A percentile compares a stretch with the other conserved stretches of the same genome.
These are phyloP conservation scores for Drosophila sp. DNA, from an alignment of 1,140 invertebrate genomes.

Conservation along the genomic window DNA sequence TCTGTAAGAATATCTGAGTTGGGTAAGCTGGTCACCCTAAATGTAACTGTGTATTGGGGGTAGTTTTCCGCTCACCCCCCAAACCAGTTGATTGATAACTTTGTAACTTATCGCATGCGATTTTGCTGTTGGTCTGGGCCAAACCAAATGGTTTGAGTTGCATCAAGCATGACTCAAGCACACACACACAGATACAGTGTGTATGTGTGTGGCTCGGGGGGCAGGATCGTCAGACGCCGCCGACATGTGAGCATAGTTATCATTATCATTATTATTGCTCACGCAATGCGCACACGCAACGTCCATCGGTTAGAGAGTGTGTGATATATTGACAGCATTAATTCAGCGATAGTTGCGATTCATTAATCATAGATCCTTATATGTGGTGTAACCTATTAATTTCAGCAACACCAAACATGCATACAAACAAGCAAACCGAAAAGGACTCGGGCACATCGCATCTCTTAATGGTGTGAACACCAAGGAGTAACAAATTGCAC, in stretches of 20 bases:
- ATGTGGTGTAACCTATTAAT: constrained; percentile 54
- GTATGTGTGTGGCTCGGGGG: constrained; percentile 3
- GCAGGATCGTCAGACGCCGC: constrained; percentile 44
- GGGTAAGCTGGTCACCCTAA: constrained; percentile 45
- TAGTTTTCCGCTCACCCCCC: constrained; percentile 24
- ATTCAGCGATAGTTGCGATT: constrained; percentile 54
- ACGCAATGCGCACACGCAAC: constrained; percentile 53
- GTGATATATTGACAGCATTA: constrained; percentile 79
- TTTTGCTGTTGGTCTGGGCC: constrained; percentile 19
- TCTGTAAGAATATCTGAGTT: not conserved
- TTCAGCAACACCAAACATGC: constrained; percentile 46
- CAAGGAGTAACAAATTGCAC: constrained; percentile 66
- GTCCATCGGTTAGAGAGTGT: constrained; percentile 60
- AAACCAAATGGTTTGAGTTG: constrained; percentile 67
- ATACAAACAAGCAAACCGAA: constrained; percentile 30
- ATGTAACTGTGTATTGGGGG: constrained; percentile 26
- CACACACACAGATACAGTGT: constrained; percentile 12
- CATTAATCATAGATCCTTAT: constrained; percentile 77
- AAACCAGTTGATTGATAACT: not conserved
- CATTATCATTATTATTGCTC: constrained; percentile 54
- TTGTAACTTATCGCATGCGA: constrained; percentile 58
- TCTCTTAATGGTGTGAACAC: constrained; percentile 76
- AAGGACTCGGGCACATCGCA: constrained; percentile 21
- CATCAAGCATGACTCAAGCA: constrained; percentile 36
- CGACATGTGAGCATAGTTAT: constrained; percentile 29